Evolutionary conservation across 1,140 invertebrate species (phyloP), one percentile per base, ranked within the genome.

Genomic region (Penaeus vannamei): DNA sequence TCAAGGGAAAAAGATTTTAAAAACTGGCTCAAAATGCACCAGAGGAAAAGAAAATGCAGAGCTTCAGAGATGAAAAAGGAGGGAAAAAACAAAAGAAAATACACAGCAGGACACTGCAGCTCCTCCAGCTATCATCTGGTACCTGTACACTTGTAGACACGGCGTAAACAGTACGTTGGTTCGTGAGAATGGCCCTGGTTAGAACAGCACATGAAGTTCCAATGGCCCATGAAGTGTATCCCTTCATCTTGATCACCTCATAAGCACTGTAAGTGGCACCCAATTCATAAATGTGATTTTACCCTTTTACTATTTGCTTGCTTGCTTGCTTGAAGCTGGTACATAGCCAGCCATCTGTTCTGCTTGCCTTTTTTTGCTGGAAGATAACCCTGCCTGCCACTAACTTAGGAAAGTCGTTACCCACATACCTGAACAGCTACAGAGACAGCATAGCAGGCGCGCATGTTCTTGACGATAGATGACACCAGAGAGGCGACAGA

Each of bases 371-470:
- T 53, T 5, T 53, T 53, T 53, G 36, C 8, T 53, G 53, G 53
- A 53, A 53, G 53, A 53, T 14, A 53, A 53, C 53, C 53, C 53
- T 53, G 53, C 53, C 53, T 53, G 17, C 10, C 53, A 53, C 8
- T 53, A 53, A 17, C 53, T 53, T 53, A 17, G 53, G 53, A 53
- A 53, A 53, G 53, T 53, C 14, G 53, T 53, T 53, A 53, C 53
- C 76, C 26, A 26, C 93, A 94, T 93, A 98, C 97, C 94, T 96
- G 95, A 84, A 97, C 95, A 91, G 95, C 94, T 42, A 96, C 97
- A 12, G 97, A 97, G 8, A 98, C 95, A 12, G 97, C 96, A 91
- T 96, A 96, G 62, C 98, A 95, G 92, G 95, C 96, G 92, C 95
- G 95, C 10, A 95, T 94, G 93, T 98, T 98, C 83, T 95, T 94